Evolutionary conservation across 2,888 invertebrate species (phyloP).

Genomic region (Argyresthia albistria): DNA sequence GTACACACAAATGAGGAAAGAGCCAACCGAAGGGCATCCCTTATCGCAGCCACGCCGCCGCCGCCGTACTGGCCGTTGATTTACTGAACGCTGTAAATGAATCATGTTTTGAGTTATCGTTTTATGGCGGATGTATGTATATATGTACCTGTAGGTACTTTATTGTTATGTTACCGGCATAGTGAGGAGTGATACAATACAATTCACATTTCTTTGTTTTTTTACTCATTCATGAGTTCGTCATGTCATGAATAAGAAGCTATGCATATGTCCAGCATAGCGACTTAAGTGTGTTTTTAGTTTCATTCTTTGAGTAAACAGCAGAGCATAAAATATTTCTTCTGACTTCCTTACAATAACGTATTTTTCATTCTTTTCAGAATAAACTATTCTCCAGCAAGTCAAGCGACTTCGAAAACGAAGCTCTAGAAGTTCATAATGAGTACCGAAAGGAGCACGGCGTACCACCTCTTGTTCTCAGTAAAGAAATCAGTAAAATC

Average conservation of each 20-base stretch:
- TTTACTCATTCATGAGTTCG: background rate
- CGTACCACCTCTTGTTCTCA: constrained; percentile 62
- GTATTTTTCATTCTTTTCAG: constrained; percentile 6
- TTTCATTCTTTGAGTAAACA: background rate
- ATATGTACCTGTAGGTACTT: background rate
- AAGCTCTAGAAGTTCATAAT: constrained; percentile 54
- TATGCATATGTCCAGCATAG: background rate
- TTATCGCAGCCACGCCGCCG: background rate
- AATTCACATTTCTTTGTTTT: background rate
- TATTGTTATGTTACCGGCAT: background rate
- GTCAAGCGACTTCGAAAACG: constrained; percentile 38
- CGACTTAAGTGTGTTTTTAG: background rate
- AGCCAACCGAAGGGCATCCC: background rate
- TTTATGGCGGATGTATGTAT: background rate
- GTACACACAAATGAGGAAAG: background rate
- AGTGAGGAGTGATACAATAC: background rate
- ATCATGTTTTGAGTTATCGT: background rate
- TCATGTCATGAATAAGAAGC: background rate
- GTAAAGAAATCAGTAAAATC: constrained; percentile 74
- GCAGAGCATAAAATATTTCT: background rate
- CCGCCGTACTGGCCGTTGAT: background rate
- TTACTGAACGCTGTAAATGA: background rate
- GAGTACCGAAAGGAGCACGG: constrained; percentile 58
- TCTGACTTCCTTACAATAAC: background rate
- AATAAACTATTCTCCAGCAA: constrained; percentile 10